Evolutionary conservation across 2,797 vertebrate species (phyloP), one percentile per base, ranked within the genome.

Genomic region (Podarcis lilfordi): DNA sequence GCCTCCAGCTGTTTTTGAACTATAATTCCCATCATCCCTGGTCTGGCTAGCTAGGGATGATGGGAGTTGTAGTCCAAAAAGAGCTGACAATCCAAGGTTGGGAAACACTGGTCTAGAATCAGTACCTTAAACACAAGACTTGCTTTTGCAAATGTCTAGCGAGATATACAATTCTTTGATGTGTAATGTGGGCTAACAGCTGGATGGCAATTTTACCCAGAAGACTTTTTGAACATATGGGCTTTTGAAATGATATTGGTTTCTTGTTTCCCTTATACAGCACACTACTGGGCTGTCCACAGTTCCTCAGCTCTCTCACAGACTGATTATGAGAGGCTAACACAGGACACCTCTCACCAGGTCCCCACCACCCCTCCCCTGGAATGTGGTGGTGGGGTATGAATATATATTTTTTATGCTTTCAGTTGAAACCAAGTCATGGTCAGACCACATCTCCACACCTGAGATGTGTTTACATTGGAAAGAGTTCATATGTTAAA

Each of bases 401-500:
- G 82, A 32, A 89, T 95, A 82, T 72, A 93, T 92, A 55, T 84
- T 92, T 4, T 93, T 93, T 90, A 86, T 61, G 9, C 94, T 93
- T 95, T 90, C 91, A 94, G 90, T 93, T 93, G 94, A 94, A 96
- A 94, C 25, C 92, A 88, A 93, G 87, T 90, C 81, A 84, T 83
- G 79, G 1, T 29, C 92, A 91, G 92, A 82, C 89, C 85, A 90
- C 76, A 93, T 92, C 95, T 93, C 95, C 86, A 94, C 94, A 95
- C 91, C 93, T 96, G 92, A 93, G 79, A 79, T 93, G 89, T 95
- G 89, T 94, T 96, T 97, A 90, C 93, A 84, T 91, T 96, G 94
- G 93, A 94, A 95, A 92, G 94, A 90, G 88, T 93, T 94, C 90
- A 92, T 92, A 85, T 85, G 82, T 96, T 95, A 96, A 2, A 21